A percentile compares a stretch with the other conserved stretches of the same genome.
phyloP scores from a whole-genome alignment of 2,797 vertebrate species.

The Sebastes iracundus region DNA sequence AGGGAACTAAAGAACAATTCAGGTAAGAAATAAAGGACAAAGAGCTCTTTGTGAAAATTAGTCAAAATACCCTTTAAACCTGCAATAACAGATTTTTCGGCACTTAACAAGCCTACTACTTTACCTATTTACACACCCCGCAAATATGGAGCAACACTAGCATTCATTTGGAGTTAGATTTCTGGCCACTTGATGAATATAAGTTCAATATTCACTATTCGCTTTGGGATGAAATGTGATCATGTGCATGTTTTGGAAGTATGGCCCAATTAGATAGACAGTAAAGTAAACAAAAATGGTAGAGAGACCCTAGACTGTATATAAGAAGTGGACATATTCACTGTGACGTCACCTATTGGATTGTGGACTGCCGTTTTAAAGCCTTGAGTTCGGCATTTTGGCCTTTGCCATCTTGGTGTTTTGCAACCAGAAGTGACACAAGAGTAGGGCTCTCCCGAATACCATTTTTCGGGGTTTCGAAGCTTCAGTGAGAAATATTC shows the following conservation, averaged over 20 bases:
- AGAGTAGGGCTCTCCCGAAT: too few relatives aligned
- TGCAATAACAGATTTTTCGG: not conserved
- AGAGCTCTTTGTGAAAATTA: not conserved
- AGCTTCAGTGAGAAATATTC: too few relatives aligned
- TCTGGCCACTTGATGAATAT: not conserved
- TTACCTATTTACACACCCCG: not conserved
- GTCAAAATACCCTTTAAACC: not conserved
- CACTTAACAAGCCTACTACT: not conserved
- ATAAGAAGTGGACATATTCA: too few relatives aligned
- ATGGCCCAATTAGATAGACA: not conserved
- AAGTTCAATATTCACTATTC: not conserved
- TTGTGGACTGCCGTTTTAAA: too few relatives aligned
- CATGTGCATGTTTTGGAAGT: not conserved
- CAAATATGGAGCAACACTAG: not conserved
- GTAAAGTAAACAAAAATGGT: not conserved
- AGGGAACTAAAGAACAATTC: not conserved
- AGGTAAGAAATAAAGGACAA: not conserved
- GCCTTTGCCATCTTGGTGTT: rapidly evolving
- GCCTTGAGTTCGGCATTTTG: too few relatives aligned
- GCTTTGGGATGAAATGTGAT: not conserved
- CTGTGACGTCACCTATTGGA: too few relatives aligned
- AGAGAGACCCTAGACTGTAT: not conserved
- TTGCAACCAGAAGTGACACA: too few relatives aligned
- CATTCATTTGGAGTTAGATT: not conserved
- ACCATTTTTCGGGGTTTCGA: too few relatives aligned